Conservation (phyloP, 2,797 vertebrate genomes). For the Smutsia temminckii region DNA sequence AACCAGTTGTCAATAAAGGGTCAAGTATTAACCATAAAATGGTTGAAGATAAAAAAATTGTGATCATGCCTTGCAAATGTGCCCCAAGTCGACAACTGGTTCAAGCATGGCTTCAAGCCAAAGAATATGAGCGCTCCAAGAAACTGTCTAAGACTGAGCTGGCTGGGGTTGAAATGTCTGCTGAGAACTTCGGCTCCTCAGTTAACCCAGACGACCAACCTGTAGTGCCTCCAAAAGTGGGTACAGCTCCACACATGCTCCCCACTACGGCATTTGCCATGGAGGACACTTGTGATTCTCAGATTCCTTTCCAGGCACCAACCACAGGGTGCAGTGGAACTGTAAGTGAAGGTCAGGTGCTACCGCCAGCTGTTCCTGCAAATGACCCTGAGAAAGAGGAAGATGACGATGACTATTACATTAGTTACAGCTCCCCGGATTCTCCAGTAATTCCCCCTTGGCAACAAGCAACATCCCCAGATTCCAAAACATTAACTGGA, state of each 20-base stretch:
- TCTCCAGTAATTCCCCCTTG: conserved; percentile 91
- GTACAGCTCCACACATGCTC: conserved; percentile 72
- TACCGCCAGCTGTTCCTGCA: conserved; percentile 69
- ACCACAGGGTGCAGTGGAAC: conserved; percentile 65
- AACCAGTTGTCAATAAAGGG: conserved; percentile 78
- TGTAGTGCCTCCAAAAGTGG: conserved; percentile 82
- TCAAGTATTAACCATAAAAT: conserved; percentile 83
- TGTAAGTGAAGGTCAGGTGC: conserved; percentile 78
- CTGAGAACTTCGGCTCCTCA: conserved; percentile 75
- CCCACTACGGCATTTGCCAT: conserved; percentile 71
- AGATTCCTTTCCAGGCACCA: conserved; percentile 78
- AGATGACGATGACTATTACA: conserved; percentile 81
- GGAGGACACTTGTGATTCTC: conserved; percentile 83
- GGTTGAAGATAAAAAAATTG: conserved; percentile 90
- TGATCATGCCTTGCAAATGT: conserved; percentile 96
- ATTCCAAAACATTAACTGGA: conserved; percentile 79
- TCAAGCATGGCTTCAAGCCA: conserved; percentile 95
- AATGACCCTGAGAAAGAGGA: conserved; percentile 76
- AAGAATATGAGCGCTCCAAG: conserved; percentile 92
- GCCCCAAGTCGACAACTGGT: conserved; percentile 93
- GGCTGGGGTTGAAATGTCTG: conserved; percentile 78
- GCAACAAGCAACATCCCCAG: conserved; percentile 87
- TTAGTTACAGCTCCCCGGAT: conserved; percentile 86
- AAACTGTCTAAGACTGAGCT: conserved; percentile 83
- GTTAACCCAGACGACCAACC: conserved; percentile 78